A percentile compares a stretch with the other conserved stretches of the same genome.
These are phyloP conservation scores for Lasioglossum figueresi DNA, from an alignment of 2,888 invertebrate species.

Conservation along the genomic window DNA sequence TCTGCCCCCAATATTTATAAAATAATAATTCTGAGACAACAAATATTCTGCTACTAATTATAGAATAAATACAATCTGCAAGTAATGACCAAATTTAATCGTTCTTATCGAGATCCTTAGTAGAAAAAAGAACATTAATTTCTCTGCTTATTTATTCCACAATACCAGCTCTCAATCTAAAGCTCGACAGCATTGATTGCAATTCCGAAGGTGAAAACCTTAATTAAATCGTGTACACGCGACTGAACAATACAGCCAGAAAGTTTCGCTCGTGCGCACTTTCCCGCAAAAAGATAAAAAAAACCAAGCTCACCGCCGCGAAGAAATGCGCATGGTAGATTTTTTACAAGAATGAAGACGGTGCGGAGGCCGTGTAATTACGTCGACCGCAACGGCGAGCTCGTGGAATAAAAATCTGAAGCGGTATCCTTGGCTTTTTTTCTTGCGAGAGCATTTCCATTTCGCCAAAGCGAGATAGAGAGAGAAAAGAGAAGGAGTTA, in stretches of 20 bases:
- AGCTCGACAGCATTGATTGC: no score
- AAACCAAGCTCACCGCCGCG: background rate
- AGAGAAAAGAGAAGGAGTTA: background rate
- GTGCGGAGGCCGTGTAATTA: background rate
- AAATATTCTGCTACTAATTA: no score
- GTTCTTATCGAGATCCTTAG: no score
- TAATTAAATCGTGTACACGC: background rate
- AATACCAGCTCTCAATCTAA: no score
- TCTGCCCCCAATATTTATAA: no score
- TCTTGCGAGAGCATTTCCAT: conserved; percentile 13
- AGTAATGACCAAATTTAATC: no score
- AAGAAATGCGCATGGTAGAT: background rate
- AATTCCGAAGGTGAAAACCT: background rate
- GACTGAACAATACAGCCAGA: background rate
- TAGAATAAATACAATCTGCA: no score
- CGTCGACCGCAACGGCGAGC: background rate
- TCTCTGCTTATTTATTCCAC: no score
- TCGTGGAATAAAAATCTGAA: conserved; percentile 9
- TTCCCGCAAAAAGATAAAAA: background rate
- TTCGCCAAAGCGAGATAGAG: background rate
- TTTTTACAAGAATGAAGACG: background rate
- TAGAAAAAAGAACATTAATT: no score
- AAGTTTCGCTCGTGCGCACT: background rate
- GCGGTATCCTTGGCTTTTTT: conserved; percentile 44
- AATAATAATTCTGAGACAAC: no score